Evolutionary conservation across 2,888 invertebrate species (phyloP).

Genomic region (Nephrocerus scutellatus): DNA sequence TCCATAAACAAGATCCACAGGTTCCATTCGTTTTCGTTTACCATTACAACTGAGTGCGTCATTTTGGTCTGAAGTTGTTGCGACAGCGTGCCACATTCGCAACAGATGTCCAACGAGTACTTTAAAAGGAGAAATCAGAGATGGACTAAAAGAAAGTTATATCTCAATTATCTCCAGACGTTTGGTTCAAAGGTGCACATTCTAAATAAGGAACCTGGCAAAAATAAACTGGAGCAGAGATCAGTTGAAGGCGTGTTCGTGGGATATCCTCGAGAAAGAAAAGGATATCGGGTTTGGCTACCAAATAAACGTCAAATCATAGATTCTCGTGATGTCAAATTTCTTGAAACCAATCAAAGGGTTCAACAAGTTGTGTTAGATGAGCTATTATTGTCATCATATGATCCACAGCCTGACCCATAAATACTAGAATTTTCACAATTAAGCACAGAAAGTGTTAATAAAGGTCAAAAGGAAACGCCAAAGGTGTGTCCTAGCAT

Average conservation of each 20-base stretch:
- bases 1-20: constrained; percentile 7
- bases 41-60: no score
- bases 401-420: background rate
- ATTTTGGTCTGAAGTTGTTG: constrained; percentile 31
- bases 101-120: constrained; percentile 15
- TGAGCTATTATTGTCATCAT: background rate
- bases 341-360: constrained; percentile 3
- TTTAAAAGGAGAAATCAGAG: constrained; percentile 2
- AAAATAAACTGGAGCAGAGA: constrained; percentile 12
- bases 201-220: constrained; percentile 11
- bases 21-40: constrained; percentile 17
- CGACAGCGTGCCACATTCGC: constrained; percentile 22
- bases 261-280: constrained; percentile 13
- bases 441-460: background rate
- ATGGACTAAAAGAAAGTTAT: constrained; percentile 2
- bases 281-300: constrained; percentile 15
- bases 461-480: background rate
- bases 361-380: background rate
- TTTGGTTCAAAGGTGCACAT: constrained; percentile 10
- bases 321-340: constrained; percentile 11
- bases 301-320: constrained; percentile 5
- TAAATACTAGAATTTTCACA: constrained; percentile 6
- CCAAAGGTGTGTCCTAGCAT: background rate
- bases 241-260: constrained; percentile 15
- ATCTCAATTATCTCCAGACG: constrained; percentile 1